Base-by-base conservation (phyloP, 1,140 invertebrate genomes). In the Drosophila pseudoananassae region DNA sequence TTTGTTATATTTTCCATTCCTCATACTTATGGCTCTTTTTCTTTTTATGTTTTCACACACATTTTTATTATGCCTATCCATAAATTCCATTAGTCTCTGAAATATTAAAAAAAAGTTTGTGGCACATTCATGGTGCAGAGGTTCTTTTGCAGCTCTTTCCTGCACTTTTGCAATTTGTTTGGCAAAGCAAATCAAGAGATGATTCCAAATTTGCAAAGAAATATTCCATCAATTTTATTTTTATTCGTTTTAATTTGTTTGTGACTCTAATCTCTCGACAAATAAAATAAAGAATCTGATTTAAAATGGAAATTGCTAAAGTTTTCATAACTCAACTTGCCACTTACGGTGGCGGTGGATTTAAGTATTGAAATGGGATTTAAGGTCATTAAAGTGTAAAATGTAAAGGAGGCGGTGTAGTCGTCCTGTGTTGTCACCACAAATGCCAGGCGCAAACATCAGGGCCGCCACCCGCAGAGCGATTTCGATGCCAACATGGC, bases 31-130 rank as follows among this genome's bases (percentile, higher is more conserved):
- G 10, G 10, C 33, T n/a, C 9, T 45, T 65, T 36, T 14, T 14
- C 31, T 20, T 45, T 29, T 31, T 20, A 57, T 56, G 14, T 23
- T n/a, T 40, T 15, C 14, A 43, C 6, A 17, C 8, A 25, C 17
- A 36, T 20, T 55, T 20, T 25, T 54, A n/a, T 51, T 17, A 12
- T 53, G 29, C 7, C 51, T 54, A 59, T 31, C 47, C 29, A 12
- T 29, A 73, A 82, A 66, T 57, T 82, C 68, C 78, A 82, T 81
- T 81, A 82, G 73, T 45, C 43, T 54, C 47, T 14, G 57, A 58
- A 52, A 61, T 72, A 12, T 49, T 49, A 23, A 76, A 61, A 76
- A 61, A 56, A 82, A 78, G 57, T 73, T 68, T 46, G 15, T 17
- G 3, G 43, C 15, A 10, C 17, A 10, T 46, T 46, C 3, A 8